Evolutionary conservation across 2,797 vertebrate species (phyloP).

Genomic region (Poliocrania exsul): DNA sequence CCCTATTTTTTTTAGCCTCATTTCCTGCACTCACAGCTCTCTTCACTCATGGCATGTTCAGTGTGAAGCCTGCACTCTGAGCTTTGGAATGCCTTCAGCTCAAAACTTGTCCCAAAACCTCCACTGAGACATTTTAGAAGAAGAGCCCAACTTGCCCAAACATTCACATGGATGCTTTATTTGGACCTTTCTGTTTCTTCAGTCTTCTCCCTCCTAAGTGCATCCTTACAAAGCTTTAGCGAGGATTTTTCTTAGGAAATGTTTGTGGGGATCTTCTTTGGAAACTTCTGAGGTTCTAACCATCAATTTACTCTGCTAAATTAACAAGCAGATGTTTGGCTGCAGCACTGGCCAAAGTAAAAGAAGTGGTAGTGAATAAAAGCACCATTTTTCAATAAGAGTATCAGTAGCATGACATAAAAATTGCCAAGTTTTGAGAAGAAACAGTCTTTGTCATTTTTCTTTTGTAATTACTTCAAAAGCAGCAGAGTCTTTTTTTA

Average conservation of each 20-base stretch:
- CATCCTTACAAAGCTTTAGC: background rate
- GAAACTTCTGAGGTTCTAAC: background rate
- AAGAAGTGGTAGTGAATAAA: slow-evolving; percentile 18
- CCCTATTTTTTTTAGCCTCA: background rate
- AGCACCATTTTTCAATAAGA: background rate
- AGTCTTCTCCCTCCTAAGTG: background rate
- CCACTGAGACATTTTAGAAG: background rate
- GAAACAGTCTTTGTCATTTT: slow-evolving; percentile 63
- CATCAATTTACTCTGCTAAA: background rate
- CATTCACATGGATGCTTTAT: background rate
- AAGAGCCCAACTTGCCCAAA: background rate
- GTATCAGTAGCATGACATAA: slow-evolving; percentile 33
- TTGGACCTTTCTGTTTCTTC: background rate
- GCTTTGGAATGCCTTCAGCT: background rate
- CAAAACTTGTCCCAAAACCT: background rate
- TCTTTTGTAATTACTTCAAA: slow-evolving; percentile 56
- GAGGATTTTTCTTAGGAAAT: background rate
- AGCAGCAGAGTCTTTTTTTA: slow-evolving; percentile 18
- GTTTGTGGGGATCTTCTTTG: background rate
- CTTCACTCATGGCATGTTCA: background rate
- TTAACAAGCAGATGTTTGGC: slow-evolving; percentile 47
- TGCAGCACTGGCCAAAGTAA: background rate
- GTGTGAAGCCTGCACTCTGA: background rate
- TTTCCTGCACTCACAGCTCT: background rate
- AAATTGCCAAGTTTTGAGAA: slow-evolving; percentile 52